Evolutionary conservation across 2,888 invertebrate species (phyloP).

Genomic region (Hanleya hanleyi): DNA sequence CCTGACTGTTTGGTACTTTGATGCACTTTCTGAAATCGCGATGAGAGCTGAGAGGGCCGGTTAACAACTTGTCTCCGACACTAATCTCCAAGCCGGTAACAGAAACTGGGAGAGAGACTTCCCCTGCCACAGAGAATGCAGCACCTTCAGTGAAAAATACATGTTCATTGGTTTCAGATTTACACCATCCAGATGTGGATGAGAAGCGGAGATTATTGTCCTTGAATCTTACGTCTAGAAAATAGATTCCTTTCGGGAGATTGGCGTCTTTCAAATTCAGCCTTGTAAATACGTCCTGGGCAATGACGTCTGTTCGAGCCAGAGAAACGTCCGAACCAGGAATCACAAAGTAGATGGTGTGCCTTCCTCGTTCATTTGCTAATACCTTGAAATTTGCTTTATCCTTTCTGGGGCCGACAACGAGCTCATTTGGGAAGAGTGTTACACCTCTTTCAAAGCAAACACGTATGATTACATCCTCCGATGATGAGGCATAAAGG

Average conservation of each 20-base stretch:
- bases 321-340: not conserved
- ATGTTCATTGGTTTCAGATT: not conserved
- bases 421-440: no score
- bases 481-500: no score
- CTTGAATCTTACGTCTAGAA: not conserved
- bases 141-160: slow-evolving; percentile 1
- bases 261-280: not conserved
- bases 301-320: not conserved
- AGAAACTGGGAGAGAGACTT: not conserved
- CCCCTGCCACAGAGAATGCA: not conserved
- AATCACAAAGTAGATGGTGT: not conserved
- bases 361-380: no score
- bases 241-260: not conserved
- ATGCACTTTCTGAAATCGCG: not conserved
- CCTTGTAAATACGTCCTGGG: not conserved
- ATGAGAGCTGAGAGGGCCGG: slow-evolving; percentile 2
- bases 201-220: not conserved
- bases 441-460: no score
- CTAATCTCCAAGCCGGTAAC: not conserved
- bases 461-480: no score
- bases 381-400: no score
- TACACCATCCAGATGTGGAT: slow-evolving; percentile 8
- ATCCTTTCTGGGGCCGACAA: no score
- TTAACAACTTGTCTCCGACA: not conserved
- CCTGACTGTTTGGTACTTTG: not conserved